Conservation (phyloP, 2,113 vertebrate genomes). For the Ciconia maguari region DNA sequence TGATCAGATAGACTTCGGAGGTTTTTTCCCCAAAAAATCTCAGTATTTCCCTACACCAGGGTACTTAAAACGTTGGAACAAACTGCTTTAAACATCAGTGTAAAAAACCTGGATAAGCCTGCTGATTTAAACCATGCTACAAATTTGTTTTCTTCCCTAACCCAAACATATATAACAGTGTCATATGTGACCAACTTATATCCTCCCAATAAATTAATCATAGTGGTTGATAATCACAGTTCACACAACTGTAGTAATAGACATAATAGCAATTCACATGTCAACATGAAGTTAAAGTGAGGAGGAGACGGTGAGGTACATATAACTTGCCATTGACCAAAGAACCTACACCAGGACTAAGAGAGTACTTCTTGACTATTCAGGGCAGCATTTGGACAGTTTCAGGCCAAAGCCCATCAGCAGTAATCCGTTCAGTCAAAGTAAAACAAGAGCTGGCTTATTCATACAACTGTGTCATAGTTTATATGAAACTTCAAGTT, state of each 20-base stretch:
- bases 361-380: neutral
- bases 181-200: neutral
- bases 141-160: neutral
- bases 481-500: neutral
- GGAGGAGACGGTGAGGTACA: neutral
- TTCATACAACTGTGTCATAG: neutral
- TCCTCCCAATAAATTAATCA: neutral
- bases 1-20: neutral
- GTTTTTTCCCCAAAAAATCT: neutral
- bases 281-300: neutral
- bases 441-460: neutral
- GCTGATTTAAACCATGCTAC: neutral
- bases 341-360: too few species aligned
- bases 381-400: neutral
- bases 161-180: neutral
- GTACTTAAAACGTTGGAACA: neutral
- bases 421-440: neutral
- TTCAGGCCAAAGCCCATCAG: neutral
- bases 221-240: neutral
- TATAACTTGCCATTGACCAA: neutral
- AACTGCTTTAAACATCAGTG: neutral
- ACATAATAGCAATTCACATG: accelerated
- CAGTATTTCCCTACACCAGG: neutral
- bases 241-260: neutral
- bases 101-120: neutral